Evolutionary conservation across 2,113 vertebrate genomes (phyloP).

Genomic region (Anser cygnoides): DNA sequence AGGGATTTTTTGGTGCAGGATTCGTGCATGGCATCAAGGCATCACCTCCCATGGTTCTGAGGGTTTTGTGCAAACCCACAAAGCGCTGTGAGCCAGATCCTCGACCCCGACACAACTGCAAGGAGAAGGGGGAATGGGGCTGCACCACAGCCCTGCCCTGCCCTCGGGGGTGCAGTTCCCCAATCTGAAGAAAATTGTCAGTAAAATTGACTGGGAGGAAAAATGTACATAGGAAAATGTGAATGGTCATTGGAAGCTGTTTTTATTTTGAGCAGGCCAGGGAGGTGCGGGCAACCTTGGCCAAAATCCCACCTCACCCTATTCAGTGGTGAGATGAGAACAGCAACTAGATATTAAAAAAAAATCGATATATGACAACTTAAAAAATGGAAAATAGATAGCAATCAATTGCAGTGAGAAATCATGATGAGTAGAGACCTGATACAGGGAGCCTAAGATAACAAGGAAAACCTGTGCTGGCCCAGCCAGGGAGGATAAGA

Average conservation of each 20-base stretch:
- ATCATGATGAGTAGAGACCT: not conserved
- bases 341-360: constrained; percentile 58
- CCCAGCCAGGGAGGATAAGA: not conserved
- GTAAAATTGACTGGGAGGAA: constrained; percentile 24
- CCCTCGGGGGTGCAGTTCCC: not conserved
- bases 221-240: not conserved
- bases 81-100: not conserved
- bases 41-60: not conserved
- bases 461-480: not conserved
- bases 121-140: not conserved
- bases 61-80: not conserved
- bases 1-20: too few species aligned
- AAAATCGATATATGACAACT: constrained; percentile 62
- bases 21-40: not conserved
- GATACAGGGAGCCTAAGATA: not conserved
- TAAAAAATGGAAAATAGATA: constrained; percentile 51
- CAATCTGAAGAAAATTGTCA: constrained; percentile 10
- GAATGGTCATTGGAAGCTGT: constrained; percentile 35
- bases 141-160: not conserved
- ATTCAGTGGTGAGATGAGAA: constrained; percentile 59
- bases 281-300: constrained; percentile 59
- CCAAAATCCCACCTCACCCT: constrained; percentile 29
- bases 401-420: not conserved
- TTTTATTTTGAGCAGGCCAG: constrained; percentile 61
- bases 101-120: not conserved